Evolutionary conservation across 2,888 invertebrate species (phyloP).

Genomic region (Eulithis testata): DNA sequence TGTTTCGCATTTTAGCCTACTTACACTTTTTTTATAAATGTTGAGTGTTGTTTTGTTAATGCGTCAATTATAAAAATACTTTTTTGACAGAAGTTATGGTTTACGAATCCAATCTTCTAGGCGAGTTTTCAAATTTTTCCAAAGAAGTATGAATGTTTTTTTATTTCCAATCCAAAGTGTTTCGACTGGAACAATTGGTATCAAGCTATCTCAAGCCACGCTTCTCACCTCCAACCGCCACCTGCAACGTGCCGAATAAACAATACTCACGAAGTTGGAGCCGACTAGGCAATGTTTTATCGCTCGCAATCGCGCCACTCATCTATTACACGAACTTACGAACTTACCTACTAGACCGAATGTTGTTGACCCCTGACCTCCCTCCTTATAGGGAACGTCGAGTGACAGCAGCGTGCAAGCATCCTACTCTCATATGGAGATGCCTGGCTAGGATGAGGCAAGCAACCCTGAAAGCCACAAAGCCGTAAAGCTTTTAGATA

Average conservation of each 20-base stretch:
- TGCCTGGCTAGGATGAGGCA: conserved; percentile 14
- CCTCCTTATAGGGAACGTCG: conserved; percentile 58
- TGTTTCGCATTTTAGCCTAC: conserved; percentile 19
- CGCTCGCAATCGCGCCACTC: conserved; percentile 70
- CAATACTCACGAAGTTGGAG: conserved; percentile 50
- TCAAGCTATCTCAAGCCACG: conserved; percentile 79
- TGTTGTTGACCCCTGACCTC: conserved; percentile 66
- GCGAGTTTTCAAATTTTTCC: too few species aligned
- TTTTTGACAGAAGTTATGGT: neutral
- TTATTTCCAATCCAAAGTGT: conserved; percentile 13
- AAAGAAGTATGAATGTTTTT: neutral
- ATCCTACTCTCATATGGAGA: conserved; percentile 40
- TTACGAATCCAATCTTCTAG: too few species aligned
- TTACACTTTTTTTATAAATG: conserved; percentile 7
- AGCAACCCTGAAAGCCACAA: conserved; percentile 9
- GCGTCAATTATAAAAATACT: neutral
- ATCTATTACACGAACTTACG: conserved; percentile 69
- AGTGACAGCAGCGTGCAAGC: conserved; percentile 58
- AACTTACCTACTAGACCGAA: conserved; percentile 73
- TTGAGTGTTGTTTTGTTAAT: neutral
- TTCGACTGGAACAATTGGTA: conserved; percentile 52
- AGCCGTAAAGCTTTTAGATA: neutral
- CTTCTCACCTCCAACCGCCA: conserved; percentile 76
- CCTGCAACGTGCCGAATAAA: conserved; percentile 50
- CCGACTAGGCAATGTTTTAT: conserved; percentile 64